These are phyloP conservation scores for Odontamblyopus rebecca DNA, from an alignment of 2,797 vertebrate species.

Conservation along the genomic window DNA sequence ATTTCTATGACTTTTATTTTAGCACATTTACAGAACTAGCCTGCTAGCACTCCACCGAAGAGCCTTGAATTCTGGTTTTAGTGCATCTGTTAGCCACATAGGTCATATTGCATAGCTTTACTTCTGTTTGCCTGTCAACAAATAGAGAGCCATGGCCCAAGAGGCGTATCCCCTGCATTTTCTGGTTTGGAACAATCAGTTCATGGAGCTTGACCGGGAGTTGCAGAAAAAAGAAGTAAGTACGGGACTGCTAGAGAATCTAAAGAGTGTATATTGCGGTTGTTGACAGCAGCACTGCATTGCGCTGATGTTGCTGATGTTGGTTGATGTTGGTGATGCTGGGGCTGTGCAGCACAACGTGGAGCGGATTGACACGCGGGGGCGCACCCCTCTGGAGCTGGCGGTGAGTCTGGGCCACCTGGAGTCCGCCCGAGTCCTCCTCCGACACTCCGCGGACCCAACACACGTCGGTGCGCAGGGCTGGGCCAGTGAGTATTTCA, in stretches of 20 bases:
- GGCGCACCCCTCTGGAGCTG: conserved; percentile 89
- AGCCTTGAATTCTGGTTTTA: conserved; percentile 30
- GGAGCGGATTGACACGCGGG: conserved; percentile 85
- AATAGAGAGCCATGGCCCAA: conserved; percentile 69
- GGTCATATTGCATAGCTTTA: conserved; percentile 35
- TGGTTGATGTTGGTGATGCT: conserved; percentile 15
- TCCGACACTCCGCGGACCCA: conserved; percentile 86
- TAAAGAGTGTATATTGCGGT: conserved; percentile 15
- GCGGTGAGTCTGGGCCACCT: conserved; percentile 91
- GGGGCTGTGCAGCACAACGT: conserved; percentile 80
- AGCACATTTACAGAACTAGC: conserved; percentile 31
- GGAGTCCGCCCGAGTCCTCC: conserved; percentile 87
- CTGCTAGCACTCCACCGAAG: conserved; percentile 36
- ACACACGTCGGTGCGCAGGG: conserved; percentile 85
- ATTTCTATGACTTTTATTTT: conserved; percentile 1
- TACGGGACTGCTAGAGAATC: neutral
- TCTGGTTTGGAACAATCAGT: conserved; percentile 92
- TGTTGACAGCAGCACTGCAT: conserved; percentile 44
- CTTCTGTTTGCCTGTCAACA: conserved; percentile 15
- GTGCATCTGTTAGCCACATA: conserved; percentile 38
- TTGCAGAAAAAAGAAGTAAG: conserved; percentile 86
- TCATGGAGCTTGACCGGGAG: conserved; percentile 87
- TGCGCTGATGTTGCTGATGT: conserved; percentile 48
- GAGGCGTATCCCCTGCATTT: conserved; percentile 87
- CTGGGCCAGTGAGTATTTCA: conserved; percentile 84